Evolutionary conservation across 2,113 vertebrate genomes (phyloP).

Genomic region (Pterocles orientalis): DNA sequence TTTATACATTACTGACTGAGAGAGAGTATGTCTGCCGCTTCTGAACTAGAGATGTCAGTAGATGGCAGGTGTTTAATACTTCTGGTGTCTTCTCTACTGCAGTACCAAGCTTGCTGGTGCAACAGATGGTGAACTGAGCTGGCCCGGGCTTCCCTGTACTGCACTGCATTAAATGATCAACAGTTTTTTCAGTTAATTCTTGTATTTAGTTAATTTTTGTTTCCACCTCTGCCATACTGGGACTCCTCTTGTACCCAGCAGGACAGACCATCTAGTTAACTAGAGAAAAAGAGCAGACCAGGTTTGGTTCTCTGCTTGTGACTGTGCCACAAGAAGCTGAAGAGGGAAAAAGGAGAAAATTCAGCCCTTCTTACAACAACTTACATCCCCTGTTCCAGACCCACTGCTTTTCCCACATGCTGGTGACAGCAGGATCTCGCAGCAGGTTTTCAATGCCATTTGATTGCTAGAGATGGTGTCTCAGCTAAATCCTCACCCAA

Average conservation of each 20-base stretch:
- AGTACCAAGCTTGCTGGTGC: not conserved
- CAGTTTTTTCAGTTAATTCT: not conserved
- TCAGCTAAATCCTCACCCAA: not conserved
- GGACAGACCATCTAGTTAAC: not conserved
- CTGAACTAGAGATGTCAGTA: not conserved
- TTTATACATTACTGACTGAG: fast-evolving
- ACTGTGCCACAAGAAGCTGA: not conserved
- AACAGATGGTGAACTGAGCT: not conserved
- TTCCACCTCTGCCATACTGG: fast-evolving
- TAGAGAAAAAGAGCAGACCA: not conserved
- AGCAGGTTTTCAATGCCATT: not conserved
- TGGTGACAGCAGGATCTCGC: not conserved
- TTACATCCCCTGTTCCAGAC: not conserved
- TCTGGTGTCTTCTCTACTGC: not conserved
- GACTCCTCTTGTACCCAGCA: not conserved
- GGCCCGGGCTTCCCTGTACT: not conserved
- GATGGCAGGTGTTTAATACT: not conserved
- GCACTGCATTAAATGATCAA: not conserved
- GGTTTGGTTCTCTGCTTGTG: not conserved
- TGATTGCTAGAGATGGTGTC: not conserved
- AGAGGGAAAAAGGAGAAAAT: not conserved
- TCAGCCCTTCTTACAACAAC: not conserved
- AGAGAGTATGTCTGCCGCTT: not conserved
- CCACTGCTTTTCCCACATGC: not conserved
- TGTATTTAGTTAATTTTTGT: not conserved